Evolutionary conservation across 2,113 vertebrate species (phyloP), one percentile per base, ranked within the genome.

Genomic region (Saccopteryx bilineata): DNA sequence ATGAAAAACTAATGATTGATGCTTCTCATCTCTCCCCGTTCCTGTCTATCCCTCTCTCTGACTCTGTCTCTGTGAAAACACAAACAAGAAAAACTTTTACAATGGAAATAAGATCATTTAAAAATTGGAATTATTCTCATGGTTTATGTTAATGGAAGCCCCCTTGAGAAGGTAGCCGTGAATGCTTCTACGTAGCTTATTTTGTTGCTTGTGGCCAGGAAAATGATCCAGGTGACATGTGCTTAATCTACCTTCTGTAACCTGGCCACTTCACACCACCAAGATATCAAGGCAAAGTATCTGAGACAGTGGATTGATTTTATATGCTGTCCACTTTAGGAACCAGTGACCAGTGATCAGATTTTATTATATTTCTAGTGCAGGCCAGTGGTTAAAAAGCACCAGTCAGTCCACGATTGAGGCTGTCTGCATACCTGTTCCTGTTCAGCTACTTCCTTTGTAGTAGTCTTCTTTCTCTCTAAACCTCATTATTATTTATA

Each of bases 91-190:
- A 39, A 39, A 39, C 39, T 39, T 39, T 61, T 74, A 61, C 72
- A 75, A 56, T 86, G 54, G 68, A 69, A 63, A 69, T 50, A 68
- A 24, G 39, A 48, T 88, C 26, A n/a, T 54, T 88, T 85, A 48
- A 86, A 75, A 91, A n/a, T 86, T 48, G 68, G 71, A 90, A 46
- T 86, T 54, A 89, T 89, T 90, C 46, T 85, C 58, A 24, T 33
- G 75, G 2, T 58, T 74, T 84, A 33, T 84, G 58, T 86, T 80
- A 74, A 26, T 61, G 18, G 46, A 33, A 54, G 63, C 10, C 5
- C 46, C 18, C 52, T 31, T 66, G 91, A 90, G 31, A 79, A 80
- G 21, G 75, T 14, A 82, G 46, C 69, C 3, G 0, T 9, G 48
- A 56, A 69, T 31, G 54, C 19, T 33, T 23, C 28, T 58, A 8